Percentiles rank a stretch among this genome's conserved stretches.
Conservation (phyloP, 2,113 vertebrate genomes). For the Mus pahari region DNA sequence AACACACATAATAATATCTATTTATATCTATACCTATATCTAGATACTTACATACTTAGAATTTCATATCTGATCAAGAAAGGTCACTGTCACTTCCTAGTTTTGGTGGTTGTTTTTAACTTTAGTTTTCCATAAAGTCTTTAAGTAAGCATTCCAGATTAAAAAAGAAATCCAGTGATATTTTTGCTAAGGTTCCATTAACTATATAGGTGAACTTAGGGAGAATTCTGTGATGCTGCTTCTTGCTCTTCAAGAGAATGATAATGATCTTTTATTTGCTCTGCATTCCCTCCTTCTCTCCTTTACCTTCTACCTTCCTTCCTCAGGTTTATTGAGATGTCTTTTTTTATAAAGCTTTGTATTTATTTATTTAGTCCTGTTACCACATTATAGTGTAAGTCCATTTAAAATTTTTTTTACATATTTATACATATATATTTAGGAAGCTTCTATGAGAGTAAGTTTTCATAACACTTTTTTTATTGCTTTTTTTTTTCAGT, state of each 20-base stretch:
- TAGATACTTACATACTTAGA: not conserved
- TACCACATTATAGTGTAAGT: too few species aligned
- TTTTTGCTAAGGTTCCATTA: not conserved
- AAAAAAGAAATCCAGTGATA: not conserved
- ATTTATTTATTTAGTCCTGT: too few species aligned
- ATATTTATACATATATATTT: too few species aligned
- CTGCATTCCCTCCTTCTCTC: not conserved
- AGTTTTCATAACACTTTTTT: too few species aligned
- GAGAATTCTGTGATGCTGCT: not conserved
- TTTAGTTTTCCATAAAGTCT: constrained; percentile 9
- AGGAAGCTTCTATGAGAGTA: too few species aligned
- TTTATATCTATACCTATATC: not conserved
- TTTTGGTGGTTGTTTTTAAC: not conserved
- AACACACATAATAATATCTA: not conserved
- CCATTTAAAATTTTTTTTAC: too few species aligned
- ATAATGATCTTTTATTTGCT: too few species aligned
- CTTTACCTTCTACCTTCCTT: rapidly evolving
- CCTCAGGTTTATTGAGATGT: rapidly evolving
- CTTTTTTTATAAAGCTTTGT: not conserved
- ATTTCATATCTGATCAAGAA: not conserved
- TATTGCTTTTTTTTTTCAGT: too few species aligned
- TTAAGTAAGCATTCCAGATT: not conserved
- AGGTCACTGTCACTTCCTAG: not conserved
- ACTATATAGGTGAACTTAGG: not conserved
- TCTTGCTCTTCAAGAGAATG: too few species aligned